These are phyloP conservation scores for Drosophila parthenogenetica DNA, from an alignment of 2,888 invertebrate genomes.

Conservation along the genomic window DNA sequence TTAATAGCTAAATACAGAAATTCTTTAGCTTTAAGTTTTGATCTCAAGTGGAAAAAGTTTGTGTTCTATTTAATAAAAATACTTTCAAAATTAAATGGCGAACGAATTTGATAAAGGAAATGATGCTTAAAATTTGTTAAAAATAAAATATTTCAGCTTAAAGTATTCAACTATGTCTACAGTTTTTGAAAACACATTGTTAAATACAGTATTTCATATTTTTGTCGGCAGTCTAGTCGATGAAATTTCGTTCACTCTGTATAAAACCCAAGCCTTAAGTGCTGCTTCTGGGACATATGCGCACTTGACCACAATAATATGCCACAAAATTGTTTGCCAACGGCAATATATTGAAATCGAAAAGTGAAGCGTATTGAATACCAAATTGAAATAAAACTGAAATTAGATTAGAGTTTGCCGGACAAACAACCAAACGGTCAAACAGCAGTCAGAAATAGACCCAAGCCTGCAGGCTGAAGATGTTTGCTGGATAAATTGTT, in stretches of 20 bases:
- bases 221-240: not conserved
- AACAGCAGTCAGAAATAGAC: not conserved
- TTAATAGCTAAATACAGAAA: not conserved
- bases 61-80: not conserved
- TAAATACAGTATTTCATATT: too few relatives aligned
- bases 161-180: too few relatives aligned
- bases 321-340: conserved; percentile 54
- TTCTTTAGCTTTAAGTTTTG: too few relatives aligned
- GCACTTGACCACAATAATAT: conserved; percentile 72
- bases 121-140: too few relatives aligned
- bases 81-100: too few relatives aligned
- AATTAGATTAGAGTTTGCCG: conserved; percentile 58
- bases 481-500: conserved; percentile 29
- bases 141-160: too few relatives aligned
- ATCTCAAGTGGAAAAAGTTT: not conserved
- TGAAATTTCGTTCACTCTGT: not conserved
- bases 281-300: conserved; percentile 1
- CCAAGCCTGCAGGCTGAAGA: not conserved
- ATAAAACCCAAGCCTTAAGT: not conserved
- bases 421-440: conserved; percentile 11
- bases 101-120: too few relatives aligned
- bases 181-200: too few relatives aligned
- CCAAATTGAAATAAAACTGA: conserved; percentile 69
- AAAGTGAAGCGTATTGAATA: conserved; percentile 70
- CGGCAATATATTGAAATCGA: conserved; percentile 60